A percentile compares a stretch with the other conserved stretches of the same genome.
Conservation (phyloP, 2,113 vertebrate species). For the Mormyrus iriodes region DNA sequence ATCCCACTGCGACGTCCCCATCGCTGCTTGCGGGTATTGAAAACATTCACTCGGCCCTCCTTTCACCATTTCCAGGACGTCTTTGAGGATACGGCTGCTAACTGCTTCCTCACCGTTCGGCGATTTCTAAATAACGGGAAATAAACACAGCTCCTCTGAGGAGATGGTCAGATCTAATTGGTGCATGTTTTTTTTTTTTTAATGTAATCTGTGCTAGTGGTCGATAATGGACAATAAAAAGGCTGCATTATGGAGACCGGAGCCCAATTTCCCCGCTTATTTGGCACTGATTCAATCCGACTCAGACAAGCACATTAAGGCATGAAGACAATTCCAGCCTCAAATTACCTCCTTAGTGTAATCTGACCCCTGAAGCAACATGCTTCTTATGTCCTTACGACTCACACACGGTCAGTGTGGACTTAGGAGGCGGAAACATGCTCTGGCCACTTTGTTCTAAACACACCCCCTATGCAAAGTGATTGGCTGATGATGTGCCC, state of each 20-base stretch:
- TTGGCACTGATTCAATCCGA: conserved; percentile 12
- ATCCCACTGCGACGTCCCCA: not conserved
- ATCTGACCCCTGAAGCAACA: not conserved
- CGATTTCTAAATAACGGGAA: conserved; percentile 12
- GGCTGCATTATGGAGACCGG: not conserved
- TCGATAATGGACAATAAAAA: conserved; percentile 13
- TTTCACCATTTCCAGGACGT: not conserved
- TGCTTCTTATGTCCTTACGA: not conserved
- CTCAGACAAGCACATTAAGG: conserved; percentile 1
- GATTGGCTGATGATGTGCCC: not conserved
- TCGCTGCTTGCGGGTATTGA: not conserved
- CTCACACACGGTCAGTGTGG: not conserved
- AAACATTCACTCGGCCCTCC: not conserved
- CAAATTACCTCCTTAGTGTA: conserved; percentile 13
- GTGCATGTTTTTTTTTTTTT: conserved; percentile 11
- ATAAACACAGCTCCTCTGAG: not conserved
- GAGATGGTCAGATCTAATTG: not conserved
- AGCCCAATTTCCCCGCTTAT: not conserved
- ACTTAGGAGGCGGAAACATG: not conserved
- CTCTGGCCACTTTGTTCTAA: not conserved
- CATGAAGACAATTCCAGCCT: conserved; percentile 10
- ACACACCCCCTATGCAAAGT: not conserved
- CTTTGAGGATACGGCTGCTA: not conserved
- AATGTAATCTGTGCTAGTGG: conserved; percentile 15
- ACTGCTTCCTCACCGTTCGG: not conserved